These are phyloP conservation scores for Urosaurus nigricauda DNA, from an alignment of 2,797 vertebrate species.

Conservation along the genomic window DNA sequence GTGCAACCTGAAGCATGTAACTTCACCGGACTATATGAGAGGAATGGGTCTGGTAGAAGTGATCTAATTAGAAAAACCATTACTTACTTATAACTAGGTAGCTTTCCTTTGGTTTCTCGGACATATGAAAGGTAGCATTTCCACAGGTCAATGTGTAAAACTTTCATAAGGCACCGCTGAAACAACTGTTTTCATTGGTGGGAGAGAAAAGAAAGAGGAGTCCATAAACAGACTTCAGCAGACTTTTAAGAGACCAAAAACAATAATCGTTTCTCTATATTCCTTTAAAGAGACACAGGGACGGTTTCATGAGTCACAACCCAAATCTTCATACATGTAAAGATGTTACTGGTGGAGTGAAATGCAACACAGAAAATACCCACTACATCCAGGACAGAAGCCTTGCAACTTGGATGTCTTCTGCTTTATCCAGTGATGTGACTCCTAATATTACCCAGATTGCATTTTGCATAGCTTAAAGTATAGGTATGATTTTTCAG, in stretches of 20 bases:
- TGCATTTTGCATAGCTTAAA: background rate
- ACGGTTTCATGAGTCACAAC: background rate
- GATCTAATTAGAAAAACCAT: slow-evolving; percentile 15
- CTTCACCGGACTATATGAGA: background rate
- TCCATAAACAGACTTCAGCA: slow-evolving; percentile 50
- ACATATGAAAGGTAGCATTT: slow-evolving; percentile 99
- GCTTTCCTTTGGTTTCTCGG: slow-evolving; percentile 99
- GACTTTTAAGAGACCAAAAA: background rate
- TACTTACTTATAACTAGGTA: slow-evolving; percentile 99
- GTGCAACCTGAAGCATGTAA: background rate
- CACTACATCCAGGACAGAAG: background rate
- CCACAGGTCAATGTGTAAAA: slow-evolving; percentile 99
- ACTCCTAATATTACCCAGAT: background rate
- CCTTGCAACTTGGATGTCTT: background rate
- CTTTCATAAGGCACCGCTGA: slow-evolving; percentile 99
- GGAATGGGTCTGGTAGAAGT: background rate
- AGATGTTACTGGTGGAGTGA: background rate
- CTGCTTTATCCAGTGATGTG: background rate
- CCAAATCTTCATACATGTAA: background rate
- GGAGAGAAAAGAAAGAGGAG: slow-evolving; percentile 74
- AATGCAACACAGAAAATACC: background rate
- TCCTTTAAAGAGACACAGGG: background rate
- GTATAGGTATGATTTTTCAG: background rate
- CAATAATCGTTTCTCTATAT: background rate
- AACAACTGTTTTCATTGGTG: slow-evolving; percentile 87